phyloP scores from a whole-genome alignment of 23 tunicate genomes.

The Trididemnum nubilum region DNA sequence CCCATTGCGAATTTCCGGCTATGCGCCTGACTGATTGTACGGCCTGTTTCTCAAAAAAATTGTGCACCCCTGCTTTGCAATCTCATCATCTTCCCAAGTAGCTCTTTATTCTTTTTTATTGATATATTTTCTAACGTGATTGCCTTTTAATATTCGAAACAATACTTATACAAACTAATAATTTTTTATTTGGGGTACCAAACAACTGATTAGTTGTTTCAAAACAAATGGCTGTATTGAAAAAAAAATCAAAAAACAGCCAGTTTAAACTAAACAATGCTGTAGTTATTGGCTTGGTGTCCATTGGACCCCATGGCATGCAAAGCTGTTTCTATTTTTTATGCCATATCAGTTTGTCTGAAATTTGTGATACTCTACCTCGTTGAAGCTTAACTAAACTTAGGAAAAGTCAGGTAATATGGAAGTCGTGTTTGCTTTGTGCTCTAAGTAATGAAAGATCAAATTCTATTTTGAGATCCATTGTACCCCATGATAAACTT shows the following conservation, averaged over 20 bases:
- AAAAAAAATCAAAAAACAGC: neutral
- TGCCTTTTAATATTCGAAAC: neutral
- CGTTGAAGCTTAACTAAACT: too few species aligned
- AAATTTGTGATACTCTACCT: neutral
- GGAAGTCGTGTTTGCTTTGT: too few species aligned
- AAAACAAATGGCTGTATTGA: neutral
- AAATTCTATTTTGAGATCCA: too few species aligned
- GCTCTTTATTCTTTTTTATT: neutral
- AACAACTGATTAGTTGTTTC: neutral
- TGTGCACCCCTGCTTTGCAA: too few species aligned
- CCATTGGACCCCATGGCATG: too few species aligned
- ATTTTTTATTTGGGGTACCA: neutral
- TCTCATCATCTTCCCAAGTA: neutral
- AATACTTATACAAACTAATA: neutral
- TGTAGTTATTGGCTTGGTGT: neutral
- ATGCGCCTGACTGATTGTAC: too few species aligned
- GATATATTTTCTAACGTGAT: neutral
- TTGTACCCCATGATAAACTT: too few species aligned
- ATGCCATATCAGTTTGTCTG: neutral
- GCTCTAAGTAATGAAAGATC: too few species aligned
- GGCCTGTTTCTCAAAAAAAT: too few species aligned
- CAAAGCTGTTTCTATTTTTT: neutral
- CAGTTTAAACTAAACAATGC: conserved; percentile 2
- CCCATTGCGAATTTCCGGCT: too few species aligned
- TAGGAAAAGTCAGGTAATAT: too few species aligned